Conservation (phyloP, 2,888 invertebrate species). For the Camponotus fellah region DNA sequence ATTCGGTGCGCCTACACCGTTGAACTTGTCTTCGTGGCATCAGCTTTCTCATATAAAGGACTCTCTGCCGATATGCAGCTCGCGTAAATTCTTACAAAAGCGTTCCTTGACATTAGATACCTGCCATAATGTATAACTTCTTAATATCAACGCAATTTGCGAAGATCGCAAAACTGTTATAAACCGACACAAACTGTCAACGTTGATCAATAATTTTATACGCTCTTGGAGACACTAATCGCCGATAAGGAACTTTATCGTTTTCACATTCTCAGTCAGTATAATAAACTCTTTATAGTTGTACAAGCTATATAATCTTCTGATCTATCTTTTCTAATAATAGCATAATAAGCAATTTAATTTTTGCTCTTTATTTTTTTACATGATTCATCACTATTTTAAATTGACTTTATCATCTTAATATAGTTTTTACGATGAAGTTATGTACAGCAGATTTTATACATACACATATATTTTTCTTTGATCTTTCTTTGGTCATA, state of each 20-base stretch:
- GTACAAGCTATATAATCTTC: not conserved
- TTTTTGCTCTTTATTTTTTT: not conserved
- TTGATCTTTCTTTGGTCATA: not conserved
- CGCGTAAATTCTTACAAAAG: slow-evolving; percentile 9
- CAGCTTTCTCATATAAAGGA: slow-evolving; percentile 75
- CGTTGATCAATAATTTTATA: not conserved
- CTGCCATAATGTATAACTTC: not conserved
- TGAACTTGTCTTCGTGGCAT: slow-evolving; percentile 68
- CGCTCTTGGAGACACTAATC: not conserved
- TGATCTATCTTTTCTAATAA: slow-evolving; percentile 5
- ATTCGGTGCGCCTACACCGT: slow-evolving; percentile 68
- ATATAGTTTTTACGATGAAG: not conserved
- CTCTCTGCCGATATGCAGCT: slow-evolving; percentile 23
- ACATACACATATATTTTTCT: not conserved
- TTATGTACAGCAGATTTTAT: not conserved
- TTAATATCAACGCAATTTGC: slow-evolving; percentile 31
- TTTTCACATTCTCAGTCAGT: not conserved
- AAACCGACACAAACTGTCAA: slow-evolving; percentile 4
- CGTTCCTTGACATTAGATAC: slow-evolving; percentile 16
- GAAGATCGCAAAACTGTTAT: not conserved
- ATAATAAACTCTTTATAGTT: not conserved
- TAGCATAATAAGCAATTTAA: not conserved
- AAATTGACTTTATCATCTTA: not conserved
- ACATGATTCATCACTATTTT: not conserved
- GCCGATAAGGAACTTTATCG: slow-evolving; percentile 9